These are phyloP conservation scores for Dromiciops gliroides DNA, from an alignment of 2,113 vertebrate genomes.

Conservation along the genomic window DNA sequence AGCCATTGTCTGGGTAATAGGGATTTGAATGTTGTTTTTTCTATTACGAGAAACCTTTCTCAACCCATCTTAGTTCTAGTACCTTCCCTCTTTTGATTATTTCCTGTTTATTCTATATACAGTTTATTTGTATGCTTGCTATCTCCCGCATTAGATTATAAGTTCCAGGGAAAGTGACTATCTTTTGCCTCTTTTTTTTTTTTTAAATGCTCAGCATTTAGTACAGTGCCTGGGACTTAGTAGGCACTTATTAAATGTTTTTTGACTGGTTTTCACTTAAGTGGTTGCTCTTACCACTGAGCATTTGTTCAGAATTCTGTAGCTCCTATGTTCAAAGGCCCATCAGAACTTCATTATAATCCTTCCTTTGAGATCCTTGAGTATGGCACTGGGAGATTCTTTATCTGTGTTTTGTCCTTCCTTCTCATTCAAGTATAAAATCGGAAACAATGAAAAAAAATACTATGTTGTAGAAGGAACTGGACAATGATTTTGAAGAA, in stretches of 20 bases:
- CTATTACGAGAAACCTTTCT: not conserved
- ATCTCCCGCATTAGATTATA: not conserved
- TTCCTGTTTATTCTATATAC: not conserved
- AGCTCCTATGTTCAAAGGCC: not conserved
- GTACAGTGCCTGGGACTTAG: not conserved
- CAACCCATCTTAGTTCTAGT: not conserved
- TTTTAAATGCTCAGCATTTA: not conserved
- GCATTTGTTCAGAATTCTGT: not conserved
- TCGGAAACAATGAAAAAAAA: conserved; percentile 53
- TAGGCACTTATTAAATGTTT: not conserved
- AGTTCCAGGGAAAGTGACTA: not conserved
- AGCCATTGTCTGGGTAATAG: not conserved
- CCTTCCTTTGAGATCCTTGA: not conserved
- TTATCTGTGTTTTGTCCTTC: conserved; percentile 38
- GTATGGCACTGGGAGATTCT: not conserved
- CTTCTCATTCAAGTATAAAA: conserved; percentile 57
- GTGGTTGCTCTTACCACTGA: not conserved
- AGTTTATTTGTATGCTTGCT: not conserved
- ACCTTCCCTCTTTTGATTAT: not conserved
- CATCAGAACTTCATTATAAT: not conserved
- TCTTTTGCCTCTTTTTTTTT: not conserved
- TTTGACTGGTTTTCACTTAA: not conserved
- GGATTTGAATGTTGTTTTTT: not conserved
- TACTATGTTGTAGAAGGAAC: conserved; percentile 16
- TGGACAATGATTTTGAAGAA: conserved; percentile 25